phyloP scores from a whole-genome alignment of 2,888 invertebrate species.

The Incurvaria masculella region DNA sequence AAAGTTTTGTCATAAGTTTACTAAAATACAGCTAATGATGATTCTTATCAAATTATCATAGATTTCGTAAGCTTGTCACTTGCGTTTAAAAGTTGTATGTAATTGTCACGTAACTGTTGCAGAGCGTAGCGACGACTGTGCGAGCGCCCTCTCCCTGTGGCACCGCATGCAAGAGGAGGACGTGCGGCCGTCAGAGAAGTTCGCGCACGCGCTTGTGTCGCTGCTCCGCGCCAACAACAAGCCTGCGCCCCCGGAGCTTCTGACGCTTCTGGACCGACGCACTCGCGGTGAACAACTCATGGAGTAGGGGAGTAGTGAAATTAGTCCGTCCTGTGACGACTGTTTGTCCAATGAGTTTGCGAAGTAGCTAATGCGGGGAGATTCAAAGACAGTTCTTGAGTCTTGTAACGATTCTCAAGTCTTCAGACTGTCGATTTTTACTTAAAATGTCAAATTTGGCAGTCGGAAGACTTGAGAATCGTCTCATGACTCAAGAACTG shows the following conservation, averaged over 20 bases:
- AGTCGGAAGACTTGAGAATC: no score
- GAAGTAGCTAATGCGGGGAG: no score
- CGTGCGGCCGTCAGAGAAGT: conserved; percentile 35
- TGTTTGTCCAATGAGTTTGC: no score
- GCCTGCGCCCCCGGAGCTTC: conserved; percentile 30
- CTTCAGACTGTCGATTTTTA: no score
- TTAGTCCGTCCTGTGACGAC: no score
- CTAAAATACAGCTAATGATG: not conserved
- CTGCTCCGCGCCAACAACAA: conserved; percentile 35
- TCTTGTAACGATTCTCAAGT: no score
- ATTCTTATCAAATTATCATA: not conserved
- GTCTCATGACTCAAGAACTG: no score
- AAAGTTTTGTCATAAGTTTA: not conserved
- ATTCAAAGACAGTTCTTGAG: no score
- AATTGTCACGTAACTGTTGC: no score
- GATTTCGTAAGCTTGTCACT: not conserved
- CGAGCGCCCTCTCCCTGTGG: conserved; percentile 42
- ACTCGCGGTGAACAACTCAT: no score
- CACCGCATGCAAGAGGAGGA: conserved; percentile 43
- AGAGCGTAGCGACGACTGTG: conserved; percentile 49
- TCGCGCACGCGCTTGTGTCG: conserved; percentile 32
- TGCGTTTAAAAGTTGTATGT: not conserved
- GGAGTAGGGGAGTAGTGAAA: no score
- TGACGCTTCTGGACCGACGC: conserved; percentile 24
- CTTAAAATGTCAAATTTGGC: no score